Evolutionary conservation across 2,797 vertebrate genomes (phyloP), one percentile per base, ranked within the genome.

Genomic region (Anas capensis): DNA sequence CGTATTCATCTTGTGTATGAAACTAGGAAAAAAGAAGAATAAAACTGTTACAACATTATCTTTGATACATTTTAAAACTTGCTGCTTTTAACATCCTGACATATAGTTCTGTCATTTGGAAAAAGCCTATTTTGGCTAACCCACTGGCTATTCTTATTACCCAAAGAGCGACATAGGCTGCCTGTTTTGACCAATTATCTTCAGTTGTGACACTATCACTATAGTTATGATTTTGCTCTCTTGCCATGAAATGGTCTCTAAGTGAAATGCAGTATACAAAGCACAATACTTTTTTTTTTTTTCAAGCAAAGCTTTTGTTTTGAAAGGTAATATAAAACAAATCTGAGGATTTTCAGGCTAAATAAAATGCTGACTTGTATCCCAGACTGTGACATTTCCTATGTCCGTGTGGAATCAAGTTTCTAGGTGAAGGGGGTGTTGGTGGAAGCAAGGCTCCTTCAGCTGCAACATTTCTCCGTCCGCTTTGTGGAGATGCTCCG

Each of bases 301-400:
- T 20, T 57, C 27, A 83, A 83, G 27, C 10, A 57, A 76, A 71
- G 54, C 42, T 60, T 86, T 46, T 60, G 15, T 38, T 29, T 0
- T 26, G 34, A 42, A 57, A 75, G 3, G n/a, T 7, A 42, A 71
- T 9, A 11, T 6, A 49, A 14, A 72, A 58, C 36, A 78, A 75
- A 81, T 10, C 10, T 60, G 33, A 78, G 48, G 34, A 38, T 27
- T 12, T 75, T 53, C 14, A 88, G 73, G 56, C 70, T 48, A 81
- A 96, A 81, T 44, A 62, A 81, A 91, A 75, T 58, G 98, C 99
- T 98, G 93, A 99, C 99, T 99, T 99, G 98, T 99, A 99, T 92
- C 99, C 99, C 97, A 99, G 96, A 96, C 99, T 99, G 95, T 99
- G 99, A 97, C 99, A 99, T 94, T 99, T 99, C 97, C 99, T 99